Base-by-base conservation (phyloP, 2,113 vertebrate species). In the Laticauda laticaudata region DNA sequence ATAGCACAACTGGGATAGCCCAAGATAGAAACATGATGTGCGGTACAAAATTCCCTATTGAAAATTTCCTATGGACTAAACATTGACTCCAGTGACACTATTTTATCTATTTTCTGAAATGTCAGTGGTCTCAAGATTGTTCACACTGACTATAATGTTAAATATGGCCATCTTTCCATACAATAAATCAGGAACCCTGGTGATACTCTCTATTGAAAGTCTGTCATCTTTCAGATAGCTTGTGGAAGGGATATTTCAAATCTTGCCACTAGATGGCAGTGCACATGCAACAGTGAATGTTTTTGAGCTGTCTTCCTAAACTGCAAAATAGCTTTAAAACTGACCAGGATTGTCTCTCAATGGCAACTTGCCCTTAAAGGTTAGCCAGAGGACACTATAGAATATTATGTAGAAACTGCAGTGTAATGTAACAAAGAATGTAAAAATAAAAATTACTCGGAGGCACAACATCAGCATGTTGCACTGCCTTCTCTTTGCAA, bases 261-360 rank as follows among this genome's bases (percentile, higher is more conserved):
- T 90, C 64, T 1, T 23, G n/a, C 4, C 98, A 95, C 96, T 96
- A 98, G 97, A 97, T 98, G 98, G 98, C 97, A 98, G 96, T 97
- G 96, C 91, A 95, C 61, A 95, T n/a, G 95, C 94, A 96, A 94
- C 14, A 34, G 94, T 95, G 59, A 94, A 10, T 0, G 1, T 18
- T 89, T 92, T 34, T 1, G 0, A 18, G 0, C 26, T 0, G 48
- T n/a, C 0, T 20, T 3, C 0, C 0, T n/a, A 92, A 26, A 56
- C 8, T 15, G 1, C 1, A 29, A 6, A 43, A 88, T 20, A 87
- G 1, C n/a, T 94, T 14, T 0, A 15, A 87, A 75, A 88, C 86
- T 26, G 51, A 43, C 24, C 64, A 93, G 93, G 92, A 87, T 94
- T 93, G 92, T 96, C 93, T 4, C 39, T 87, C 9, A 3, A 43